phyloP scores from a whole-genome alignment of 2,797 vertebrate species.

The Crax fasciolata region DNA sequence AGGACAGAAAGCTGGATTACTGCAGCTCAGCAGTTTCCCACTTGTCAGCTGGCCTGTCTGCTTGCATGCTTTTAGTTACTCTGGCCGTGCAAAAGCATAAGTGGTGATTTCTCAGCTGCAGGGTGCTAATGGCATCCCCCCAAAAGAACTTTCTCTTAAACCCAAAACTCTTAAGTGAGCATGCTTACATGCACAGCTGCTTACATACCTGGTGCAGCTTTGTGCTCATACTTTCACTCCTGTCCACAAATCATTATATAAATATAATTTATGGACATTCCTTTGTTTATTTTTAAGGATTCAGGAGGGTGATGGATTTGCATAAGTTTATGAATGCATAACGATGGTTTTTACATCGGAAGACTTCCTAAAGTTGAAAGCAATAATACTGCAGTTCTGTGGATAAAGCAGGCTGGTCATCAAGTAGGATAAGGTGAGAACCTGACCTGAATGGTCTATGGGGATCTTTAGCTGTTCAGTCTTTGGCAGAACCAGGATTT shows the following conservation, averaged over 20 bases:
- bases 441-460: neutral
- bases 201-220: neutral
- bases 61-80: accelerated
- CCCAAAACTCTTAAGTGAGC: neutral
- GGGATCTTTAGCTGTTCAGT: neutral
- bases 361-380: neutral
- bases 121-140: neutral
- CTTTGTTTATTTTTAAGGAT: neutral
- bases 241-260: accelerated
- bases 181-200: accelerated
- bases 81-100: accelerated
- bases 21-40: neutral
- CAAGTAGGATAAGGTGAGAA: neutral
- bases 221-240: neutral
- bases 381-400: neutral
- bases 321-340: neutral
- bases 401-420: neutral
- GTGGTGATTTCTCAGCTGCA: neutral
- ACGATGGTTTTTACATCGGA: neutral
- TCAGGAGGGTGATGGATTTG: neutral
- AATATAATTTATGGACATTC: neutral
- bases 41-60: neutral
- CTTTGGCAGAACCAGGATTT: slow-evolving; percentile 32
- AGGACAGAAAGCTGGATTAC: neutral
- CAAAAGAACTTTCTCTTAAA: neutral